These are phyloP conservation scores for Zaprionus lachaisei DNA, from an alignment of 1,140 invertebrate genomes.

Conservation along the genomic window DNA sequence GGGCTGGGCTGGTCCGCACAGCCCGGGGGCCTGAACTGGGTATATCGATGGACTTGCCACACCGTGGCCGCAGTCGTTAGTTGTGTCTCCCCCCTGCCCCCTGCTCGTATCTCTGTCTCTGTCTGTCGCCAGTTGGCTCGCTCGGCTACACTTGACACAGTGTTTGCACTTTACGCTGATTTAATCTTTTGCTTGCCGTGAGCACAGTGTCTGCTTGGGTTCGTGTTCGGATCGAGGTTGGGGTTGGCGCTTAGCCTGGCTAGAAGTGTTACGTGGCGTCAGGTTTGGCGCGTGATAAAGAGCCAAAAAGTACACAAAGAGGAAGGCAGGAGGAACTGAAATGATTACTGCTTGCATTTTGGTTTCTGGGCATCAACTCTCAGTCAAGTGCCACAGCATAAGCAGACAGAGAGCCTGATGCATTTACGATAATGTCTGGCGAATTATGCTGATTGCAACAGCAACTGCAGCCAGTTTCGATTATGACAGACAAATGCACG, in stretches of 20 bases:
- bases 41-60: conserved; percentile 58
- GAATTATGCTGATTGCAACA: conserved; percentile 49
- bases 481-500: conserved; percentile 57
- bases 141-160: conserved; percentile 70
- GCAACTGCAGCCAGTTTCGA: conserved; percentile 49
- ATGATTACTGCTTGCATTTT: conserved; percentile 47
- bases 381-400: conserved; percentile 37
- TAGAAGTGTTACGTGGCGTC: conserved; percentile 33
- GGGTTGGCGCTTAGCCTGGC: conserved; percentile 16
- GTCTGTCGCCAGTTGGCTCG: not conserved
- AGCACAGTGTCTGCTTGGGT: conserved; percentile 49
- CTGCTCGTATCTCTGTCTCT: not conserved
- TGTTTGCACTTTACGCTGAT: conserved; percentile 79
- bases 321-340: conserved; percentile 17
- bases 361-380: conserved; percentile 48
- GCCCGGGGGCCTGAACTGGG: conserved; percentile 20
- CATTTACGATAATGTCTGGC: conserved; percentile 71
- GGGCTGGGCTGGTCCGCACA: not conserved
- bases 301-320: conserved; percentile 50
- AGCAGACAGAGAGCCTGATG: conserved; percentile 44
- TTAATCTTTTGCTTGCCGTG: conserved; percentile 70
- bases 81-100: conserved; percentile 17
- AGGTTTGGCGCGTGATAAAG: conserved; percentile 74
- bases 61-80: conserved; percentile 49
- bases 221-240: conserved; percentile 41